Evolutionary conservation across 2,113 vertebrate species (phyloP).

Genomic region (Panthera tigris): DNA sequence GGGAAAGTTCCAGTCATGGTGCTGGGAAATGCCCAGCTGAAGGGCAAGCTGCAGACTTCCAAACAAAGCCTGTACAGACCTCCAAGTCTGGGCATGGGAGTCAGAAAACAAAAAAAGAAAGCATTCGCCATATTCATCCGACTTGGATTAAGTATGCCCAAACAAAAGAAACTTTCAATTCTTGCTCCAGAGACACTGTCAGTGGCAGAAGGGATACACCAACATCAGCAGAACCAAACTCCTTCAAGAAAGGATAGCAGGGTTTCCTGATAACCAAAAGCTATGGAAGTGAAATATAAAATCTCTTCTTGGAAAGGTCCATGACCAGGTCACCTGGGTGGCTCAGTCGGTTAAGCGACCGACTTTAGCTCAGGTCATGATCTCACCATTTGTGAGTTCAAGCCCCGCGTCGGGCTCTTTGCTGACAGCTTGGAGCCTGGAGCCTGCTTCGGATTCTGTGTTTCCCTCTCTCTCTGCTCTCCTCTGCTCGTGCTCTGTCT

Average conservation of each 20-base stretch:
- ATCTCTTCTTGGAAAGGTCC: slow-evolving; percentile 88
- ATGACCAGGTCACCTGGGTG: slow-evolving; percentile 79
- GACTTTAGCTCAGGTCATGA: too few species aligned
- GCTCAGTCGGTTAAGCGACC: too few species aligned
- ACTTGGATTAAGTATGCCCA: slow-evolving; percentile 88
- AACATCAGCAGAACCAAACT: slow-evolving; percentile 98
- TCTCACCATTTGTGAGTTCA: too few species aligned
- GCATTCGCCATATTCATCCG: slow-evolving; percentile 91
- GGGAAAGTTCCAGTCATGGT: slow-evolving; percentile 87
- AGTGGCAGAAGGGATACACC: slow-evolving; percentile 94
- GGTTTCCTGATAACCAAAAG: slow-evolving; percentile 96
- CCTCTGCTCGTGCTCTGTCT: too few species aligned
- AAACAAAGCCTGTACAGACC: slow-evolving; percentile 89
- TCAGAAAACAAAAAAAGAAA: slow-evolving; percentile 87
- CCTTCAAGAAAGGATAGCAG: slow-evolving; percentile 99
- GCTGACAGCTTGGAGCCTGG: too few species aligned
- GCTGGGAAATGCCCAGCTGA: slow-evolving; percentile 64
- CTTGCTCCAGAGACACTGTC: slow-evolving; percentile 88
- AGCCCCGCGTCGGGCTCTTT: too few species aligned
- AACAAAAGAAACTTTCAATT: slow-evolving; percentile 90
- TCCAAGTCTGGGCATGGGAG: slow-evolving; percentile 91
- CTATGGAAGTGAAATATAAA: slow-evolving; percentile 99
- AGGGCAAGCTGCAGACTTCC: slow-evolving; percentile 85
- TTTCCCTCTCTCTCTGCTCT: too few species aligned
- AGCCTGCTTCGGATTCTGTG: too few species aligned